Conservation (phyloP, 2,888 invertebrate genomes). For the Ophion ellenae region DNA sequence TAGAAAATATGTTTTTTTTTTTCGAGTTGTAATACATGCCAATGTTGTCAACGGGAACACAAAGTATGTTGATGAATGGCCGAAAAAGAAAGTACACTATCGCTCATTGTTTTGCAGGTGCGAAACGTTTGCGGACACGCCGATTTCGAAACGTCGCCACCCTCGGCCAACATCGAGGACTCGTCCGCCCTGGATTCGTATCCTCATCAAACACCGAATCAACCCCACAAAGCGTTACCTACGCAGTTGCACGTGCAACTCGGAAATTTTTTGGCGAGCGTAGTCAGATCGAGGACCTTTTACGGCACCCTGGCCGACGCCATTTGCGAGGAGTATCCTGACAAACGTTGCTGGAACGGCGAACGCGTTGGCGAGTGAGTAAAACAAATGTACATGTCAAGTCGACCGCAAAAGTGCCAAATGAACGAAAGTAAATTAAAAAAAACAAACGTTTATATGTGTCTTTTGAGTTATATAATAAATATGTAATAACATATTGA, state of each 20-base stretch:
- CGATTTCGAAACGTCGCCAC: slow-evolving; percentile 72
- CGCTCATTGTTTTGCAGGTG: slow-evolving; percentile 76
- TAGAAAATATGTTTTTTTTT: too few relatives aligned
- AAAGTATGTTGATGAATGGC: not conserved
- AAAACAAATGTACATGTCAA: slow-evolving; percentile 24
- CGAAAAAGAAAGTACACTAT: not conserved
- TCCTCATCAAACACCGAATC: slow-evolving; percentile 38
- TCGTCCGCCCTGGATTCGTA: slow-evolving; percentile 29
- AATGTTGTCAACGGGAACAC: not conserved
- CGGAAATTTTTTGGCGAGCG: slow-evolving; percentile 82
- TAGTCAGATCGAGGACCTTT: slow-evolving; percentile 89
- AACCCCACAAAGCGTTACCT: slow-evolving; percentile 79
- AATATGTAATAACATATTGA: too few relatives aligned
- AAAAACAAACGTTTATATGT: too few relatives aligned
- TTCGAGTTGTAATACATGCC: too few relatives aligned
- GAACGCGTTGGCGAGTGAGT: slow-evolving; percentile 91
- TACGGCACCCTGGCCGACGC: slow-evolving; percentile 93
- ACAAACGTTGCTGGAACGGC: slow-evolving; percentile 92
- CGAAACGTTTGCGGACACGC: slow-evolving; percentile 79
- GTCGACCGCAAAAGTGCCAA: not conserved
- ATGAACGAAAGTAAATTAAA: not conserved
- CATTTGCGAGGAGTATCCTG: slow-evolving; percentile 90
- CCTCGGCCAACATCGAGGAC: slow-evolving; percentile 60
- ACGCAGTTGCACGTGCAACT: slow-evolving; percentile 81
- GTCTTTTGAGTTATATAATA: too few relatives aligned